Conservation (phyloP, 2,888 invertebrate species). For the Pristionchus fissidentatus region DNA sequence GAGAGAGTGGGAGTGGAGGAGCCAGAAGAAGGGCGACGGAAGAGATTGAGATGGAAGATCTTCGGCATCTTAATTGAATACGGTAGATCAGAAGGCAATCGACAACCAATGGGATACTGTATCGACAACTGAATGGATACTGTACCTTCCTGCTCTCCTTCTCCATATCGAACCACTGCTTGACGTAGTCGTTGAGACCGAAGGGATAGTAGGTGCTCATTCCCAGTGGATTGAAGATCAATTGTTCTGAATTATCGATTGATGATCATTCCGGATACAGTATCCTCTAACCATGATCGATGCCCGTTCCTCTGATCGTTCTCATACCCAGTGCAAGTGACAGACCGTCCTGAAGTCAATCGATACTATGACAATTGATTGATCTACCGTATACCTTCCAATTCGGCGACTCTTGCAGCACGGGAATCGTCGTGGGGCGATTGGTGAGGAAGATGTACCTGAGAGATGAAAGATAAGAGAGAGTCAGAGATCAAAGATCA, state of each 20-base stretch:
- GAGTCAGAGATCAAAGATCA: background rate
- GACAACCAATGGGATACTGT: background rate
- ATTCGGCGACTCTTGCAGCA: slow-evolving; percentile 12
- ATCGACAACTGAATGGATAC: background rate
- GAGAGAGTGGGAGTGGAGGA: slow-evolving; percentile 11
- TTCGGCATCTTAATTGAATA: slow-evolving; percentile 37
- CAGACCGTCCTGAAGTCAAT: slow-evolving; percentile 36
- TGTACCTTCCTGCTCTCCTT: slow-evolving; percentile 40
- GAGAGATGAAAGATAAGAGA: background rate
- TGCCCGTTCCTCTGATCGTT: slow-evolving; percentile 38
- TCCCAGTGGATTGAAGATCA: slow-evolving; percentile 33
- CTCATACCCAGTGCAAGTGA: slow-evolving; percentile 21
- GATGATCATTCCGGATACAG: background rate
- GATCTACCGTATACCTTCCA: slow-evolving; percentile 37
- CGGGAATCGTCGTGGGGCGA: slow-evolving; percentile 31
- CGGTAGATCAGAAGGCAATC: background rate
- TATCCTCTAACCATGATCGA: slow-evolving; percentile 20
- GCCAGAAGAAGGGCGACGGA: slow-evolving; percentile 25
- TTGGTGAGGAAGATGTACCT: background rate
- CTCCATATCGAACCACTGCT: slow-evolving; percentile 45
- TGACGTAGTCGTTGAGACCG: background rate
- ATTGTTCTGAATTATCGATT: slow-evolving; percentile 29
- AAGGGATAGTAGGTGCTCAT: slow-evolving; percentile 38
- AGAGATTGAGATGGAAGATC: slow-evolving; percentile 46
- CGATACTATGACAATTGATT: background rate